Evolutionary conservation across 1,140 invertebrate species (phyloP).

Genomic region (Lepeophtheirus salmonis): DNA sequence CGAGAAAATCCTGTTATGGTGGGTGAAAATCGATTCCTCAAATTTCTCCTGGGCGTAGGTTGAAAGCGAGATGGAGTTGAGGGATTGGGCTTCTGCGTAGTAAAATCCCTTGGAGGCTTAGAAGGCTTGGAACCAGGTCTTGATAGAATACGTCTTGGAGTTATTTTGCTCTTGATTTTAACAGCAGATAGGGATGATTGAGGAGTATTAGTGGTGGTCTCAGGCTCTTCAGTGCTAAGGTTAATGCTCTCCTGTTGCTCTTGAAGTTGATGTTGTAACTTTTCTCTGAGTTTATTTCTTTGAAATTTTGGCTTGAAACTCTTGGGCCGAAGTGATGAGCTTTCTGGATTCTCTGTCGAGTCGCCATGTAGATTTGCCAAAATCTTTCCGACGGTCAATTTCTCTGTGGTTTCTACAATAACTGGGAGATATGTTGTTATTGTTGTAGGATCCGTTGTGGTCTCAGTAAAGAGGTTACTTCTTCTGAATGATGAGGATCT

Average conservation of each 20-base stretch:
- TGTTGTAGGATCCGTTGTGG: not conserved
- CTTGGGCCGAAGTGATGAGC: not conserved
- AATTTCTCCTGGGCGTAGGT: not conserved
- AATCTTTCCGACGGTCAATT: conserved; percentile 6
- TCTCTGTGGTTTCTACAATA: not conserved
- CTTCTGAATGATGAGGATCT: not conserved
- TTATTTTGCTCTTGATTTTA: not conserved
- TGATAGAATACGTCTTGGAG: not conserved
- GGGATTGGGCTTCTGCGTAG: not conserved
- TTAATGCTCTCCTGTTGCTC: not conserved
- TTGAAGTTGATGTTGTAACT: not conserved
- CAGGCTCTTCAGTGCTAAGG: not conserved
- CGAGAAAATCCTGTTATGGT: not conserved
- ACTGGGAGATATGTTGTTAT: not conserved
- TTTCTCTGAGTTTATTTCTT: conserved; percentile 12
- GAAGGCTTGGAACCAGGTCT: not conserved
- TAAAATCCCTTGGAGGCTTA: not conserved
- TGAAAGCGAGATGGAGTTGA: not conserved
- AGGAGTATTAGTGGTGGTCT: not conserved
- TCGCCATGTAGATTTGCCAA: conserved; percentile 9
- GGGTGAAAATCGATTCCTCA: not conserved
- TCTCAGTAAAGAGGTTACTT: not conserved
- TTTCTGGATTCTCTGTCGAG: not conserved
- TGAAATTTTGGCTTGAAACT: conserved; percentile 12
- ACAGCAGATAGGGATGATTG: not conserved